Evolutionary conservation across 1,140 invertebrate genomes (phyloP).

Genomic region (Leptonema lineaticorne): DNA sequence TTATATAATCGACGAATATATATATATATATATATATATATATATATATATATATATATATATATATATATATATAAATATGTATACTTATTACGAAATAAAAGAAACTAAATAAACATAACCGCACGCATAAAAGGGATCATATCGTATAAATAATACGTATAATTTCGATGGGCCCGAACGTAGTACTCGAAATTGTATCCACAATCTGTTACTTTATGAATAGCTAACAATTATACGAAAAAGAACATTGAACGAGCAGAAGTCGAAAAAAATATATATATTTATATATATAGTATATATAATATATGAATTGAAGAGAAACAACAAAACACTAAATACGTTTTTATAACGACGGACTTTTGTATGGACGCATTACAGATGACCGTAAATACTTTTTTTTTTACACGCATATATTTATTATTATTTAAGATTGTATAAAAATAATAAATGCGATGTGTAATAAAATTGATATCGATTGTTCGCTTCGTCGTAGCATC

Average conservation of each 20-base stretch:
- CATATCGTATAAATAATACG: constrained; percentile 8
- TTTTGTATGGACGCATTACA: constrained; percentile 16
- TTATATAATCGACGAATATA: too few species aligned
- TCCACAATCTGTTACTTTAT: constrained; percentile 22
- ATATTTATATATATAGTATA: background rate
- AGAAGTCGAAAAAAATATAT: too few species aligned
- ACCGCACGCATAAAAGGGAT: background rate
- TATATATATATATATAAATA: background rate
- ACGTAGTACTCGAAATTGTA: constrained; percentile 10
- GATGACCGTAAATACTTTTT: constrained; percentile 11
- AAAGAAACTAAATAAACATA: background rate
- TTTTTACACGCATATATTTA: background rate
- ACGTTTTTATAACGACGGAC: constrained; percentile 13
- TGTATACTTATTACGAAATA: background rate
- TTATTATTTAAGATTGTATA: background rate
- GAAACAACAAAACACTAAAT: too few species aligned
- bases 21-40: too few species aligned
- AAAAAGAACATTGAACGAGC: background rate
- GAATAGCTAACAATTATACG: constrained; percentile 19
- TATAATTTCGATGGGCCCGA: constrained; percentile 15
- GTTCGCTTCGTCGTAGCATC: background rate
- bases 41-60: too few species aligned
- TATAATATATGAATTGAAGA: background rate
- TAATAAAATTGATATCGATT: constrained; percentile 1
- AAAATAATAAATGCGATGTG: background rate